phyloP scores from a whole-genome alignment of 2,113 vertebrate species.

The Cebidichthys violaceus region DNA sequence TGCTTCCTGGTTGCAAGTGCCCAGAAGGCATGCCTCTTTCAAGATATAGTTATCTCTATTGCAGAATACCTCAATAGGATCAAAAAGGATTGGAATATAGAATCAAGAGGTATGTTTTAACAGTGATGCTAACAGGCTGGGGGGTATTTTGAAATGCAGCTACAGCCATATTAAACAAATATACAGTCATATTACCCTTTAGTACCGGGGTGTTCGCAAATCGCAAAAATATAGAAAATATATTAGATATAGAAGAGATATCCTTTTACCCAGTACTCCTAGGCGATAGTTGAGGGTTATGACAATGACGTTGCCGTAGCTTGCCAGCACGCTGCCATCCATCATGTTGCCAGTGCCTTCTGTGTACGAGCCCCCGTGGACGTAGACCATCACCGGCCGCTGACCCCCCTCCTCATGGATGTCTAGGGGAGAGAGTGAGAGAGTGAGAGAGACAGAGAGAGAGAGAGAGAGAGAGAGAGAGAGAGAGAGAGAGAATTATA shows the following conservation, averaged over 20 bases:
- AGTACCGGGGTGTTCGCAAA: neutral
- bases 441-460: slow-evolving; percentile 10
- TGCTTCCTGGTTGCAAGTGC: neutral
- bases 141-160: slow-evolving; percentile 8
- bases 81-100: neutral
- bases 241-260: slow-evolving; percentile 12
- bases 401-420: slow-evolving; percentile 92
- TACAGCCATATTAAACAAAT: neutral
- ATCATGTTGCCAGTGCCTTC: slow-evolving; percentile 96
- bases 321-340: slow-evolving; percentile 94
- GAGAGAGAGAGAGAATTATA: slow-evolving; percentile 18
- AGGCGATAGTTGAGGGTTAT: slow-evolving; percentile 95
- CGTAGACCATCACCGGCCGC: slow-evolving; percentile 96
- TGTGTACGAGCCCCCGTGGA: slow-evolving; percentile 96
- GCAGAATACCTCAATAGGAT: neutral
- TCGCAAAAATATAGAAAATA: slow-evolving; percentile 26
- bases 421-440: slow-evolving; percentile 79
- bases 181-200: neutral
- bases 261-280: slow-evolving; percentile 88
- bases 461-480: slow-evolving; percentile 26
- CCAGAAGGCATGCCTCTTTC: neutral
- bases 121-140: neutral
- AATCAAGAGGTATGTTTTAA: neutral
- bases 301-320: slow-evolving; percentile 96
- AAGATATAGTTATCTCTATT: neutral